Evolutionary conservation across 1,140 invertebrate genomes (phyloP).

Genomic region (honey bee (Apis mellifera)): DNA sequence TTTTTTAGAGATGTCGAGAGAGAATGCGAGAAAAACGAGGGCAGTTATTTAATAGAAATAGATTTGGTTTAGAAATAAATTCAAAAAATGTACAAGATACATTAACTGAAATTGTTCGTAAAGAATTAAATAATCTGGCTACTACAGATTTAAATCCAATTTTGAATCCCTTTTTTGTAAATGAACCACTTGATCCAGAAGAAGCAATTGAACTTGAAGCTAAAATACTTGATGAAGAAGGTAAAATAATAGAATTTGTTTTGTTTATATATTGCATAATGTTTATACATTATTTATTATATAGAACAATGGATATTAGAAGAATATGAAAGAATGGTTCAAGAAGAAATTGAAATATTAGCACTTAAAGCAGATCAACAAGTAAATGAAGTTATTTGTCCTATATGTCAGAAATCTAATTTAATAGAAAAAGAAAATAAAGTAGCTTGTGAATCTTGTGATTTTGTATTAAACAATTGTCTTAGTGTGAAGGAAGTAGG

Average conservation of each 20-base stretch:
- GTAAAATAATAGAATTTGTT: conserved; percentile 41
- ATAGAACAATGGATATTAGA: conserved; percentile 76
- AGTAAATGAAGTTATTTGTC: conserved; percentile 68
- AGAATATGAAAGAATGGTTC: conserved; percentile 74
- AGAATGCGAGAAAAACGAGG: conserved; percentile 74
- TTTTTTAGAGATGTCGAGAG: conserved; percentile 73
- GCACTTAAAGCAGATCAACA: conserved; percentile 56
- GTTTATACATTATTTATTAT: conserved; percentile 16
- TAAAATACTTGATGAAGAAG: conserved; percentile 65
- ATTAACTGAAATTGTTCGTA: conserved; percentile 66
- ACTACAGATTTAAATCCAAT: conserved; percentile 47
- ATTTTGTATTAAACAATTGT: conserved; percentile 64
- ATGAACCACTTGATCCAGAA: conserved; percentile 56
- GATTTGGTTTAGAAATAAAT: conserved; percentile 55
- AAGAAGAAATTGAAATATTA: conserved; percentile 69
- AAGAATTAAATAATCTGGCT: conserved; percentile 65
- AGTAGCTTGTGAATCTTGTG: conserved; percentile 66
- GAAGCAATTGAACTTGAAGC: conserved; percentile 64
- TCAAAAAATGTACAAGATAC: conserved; percentile 53
- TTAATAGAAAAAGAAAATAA: conserved; percentile 57
- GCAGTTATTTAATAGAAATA: conserved; percentile 70
- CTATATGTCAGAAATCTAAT: conserved; percentile 69
- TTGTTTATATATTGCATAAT: background rate
- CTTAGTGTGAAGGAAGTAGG: conserved; percentile 60
- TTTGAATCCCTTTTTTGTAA: conserved; percentile 35